Evolutionary conservation across 2,888 invertebrate genomes (phyloP).

Genomic region (Abrostola triplasia): DNA sequence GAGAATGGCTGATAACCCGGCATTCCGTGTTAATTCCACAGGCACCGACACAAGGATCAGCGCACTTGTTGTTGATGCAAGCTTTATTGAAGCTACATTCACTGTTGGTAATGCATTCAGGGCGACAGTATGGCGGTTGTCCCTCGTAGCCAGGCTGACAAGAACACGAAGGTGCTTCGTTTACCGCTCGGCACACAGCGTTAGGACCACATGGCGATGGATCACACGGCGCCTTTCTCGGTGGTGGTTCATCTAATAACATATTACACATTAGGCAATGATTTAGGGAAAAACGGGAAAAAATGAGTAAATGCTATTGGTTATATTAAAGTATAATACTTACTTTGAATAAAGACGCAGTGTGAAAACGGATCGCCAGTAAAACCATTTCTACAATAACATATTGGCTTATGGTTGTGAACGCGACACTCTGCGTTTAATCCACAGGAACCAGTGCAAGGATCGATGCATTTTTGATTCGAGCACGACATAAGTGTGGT

Average conservation of each 20-base stretch:
- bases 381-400: conserved; percentile 92
- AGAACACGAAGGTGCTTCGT: conserved; percentile 90
- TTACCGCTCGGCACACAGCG: conserved; percentile 89
- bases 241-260: conserved; percentile 66
- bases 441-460: conserved; percentile 94
- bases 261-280: not conserved
- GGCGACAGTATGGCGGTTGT: conserved; percentile 92
- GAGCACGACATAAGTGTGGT: conserved; percentile 92
- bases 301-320: not conserved
- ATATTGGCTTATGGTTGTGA: conserved; percentile 95
- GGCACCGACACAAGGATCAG: conserved; percentile 93
- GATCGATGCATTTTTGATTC: conserved; percentile 93
- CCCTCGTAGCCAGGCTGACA: conserved; percentile 92
- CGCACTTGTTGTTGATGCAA: conserved; percentile 93
- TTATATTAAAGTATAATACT: conserved; percentile 52
- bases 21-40: conserved; percentile 94
- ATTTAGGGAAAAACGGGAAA: not conserved
- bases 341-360: conserved; percentile 82
- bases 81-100: conserved; percentile 93
- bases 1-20: conserved; percentile 94
- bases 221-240: conserved; percentile 87
- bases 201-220: conserved; percentile 95
- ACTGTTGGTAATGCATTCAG: conserved; percentile 94
- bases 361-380: conserved; percentile 94
- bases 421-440: conserved; percentile 93